Evolutionary conservation across 2,888 invertebrate species (phyloP), one percentile per base, ranked within the genome.

Genomic region (Sesamia inferens): DNA sequence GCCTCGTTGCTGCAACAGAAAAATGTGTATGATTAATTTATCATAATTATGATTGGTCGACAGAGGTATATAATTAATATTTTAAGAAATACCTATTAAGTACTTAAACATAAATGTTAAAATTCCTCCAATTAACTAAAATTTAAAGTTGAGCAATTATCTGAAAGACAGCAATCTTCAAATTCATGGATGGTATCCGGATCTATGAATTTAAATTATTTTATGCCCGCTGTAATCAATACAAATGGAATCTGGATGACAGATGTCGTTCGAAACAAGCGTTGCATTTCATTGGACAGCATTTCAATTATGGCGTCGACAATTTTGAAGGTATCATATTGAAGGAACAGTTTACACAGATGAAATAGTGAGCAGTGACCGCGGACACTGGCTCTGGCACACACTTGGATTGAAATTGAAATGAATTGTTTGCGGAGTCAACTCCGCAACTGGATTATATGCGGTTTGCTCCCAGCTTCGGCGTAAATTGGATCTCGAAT

Each of bases 401-500:
- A 87, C 90, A 88, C 90, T 90, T 87, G 88, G 89, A 92, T 91
- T 92, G 92, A 90, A 94, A 94, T 93, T 92, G 92, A 93, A 94
- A 94, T 95, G 92, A 94, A 94, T 94, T 94, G 95, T 95, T 94
- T 94, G 93, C 90, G 79, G 90, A 92, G 92, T 91, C 90, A 88
- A 90, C 91, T 88, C 83, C 85, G 86, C 88, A 87, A 87, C 90
- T 88, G 89, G 90, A 91, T 91, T 91, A 91, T 91, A 89, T 92
- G 94, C 90, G 93, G 94, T 91, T 92, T 88, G 88, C 89, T 88
- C 89, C 81, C 89, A n/a, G 83, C 89, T 86, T 87, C 82, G 74
- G 88, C 89, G 92, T 90, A 92, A 93, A 94, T 94, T 95, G 93
- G 90, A 93, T 94, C 91, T 88, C 89, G 91, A 92, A 93, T 93